Conservation (phyloP, 2,888 invertebrate genomes). For the Uloborus plumipes region DNA sequence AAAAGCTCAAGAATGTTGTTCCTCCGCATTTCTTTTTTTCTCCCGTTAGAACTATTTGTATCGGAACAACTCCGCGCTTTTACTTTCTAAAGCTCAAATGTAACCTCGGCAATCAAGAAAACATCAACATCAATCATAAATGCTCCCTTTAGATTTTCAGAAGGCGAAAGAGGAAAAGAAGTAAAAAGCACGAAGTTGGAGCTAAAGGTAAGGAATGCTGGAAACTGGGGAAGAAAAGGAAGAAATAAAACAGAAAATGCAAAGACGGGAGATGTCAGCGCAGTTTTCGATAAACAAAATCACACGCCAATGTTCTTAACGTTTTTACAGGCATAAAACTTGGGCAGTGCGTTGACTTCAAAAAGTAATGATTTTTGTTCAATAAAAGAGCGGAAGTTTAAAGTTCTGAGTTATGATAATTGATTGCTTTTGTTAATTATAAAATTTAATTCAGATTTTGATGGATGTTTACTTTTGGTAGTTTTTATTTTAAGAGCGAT, state of each 20-base stretch:
- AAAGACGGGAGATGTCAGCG: slow-evolving; percentile 42
- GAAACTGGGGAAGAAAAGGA: slow-evolving; percentile 14
- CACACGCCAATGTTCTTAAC: too few species aligned
- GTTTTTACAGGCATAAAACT: too few species aligned
- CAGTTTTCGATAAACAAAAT: slow-evolving; percentile 10
- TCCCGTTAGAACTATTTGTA: background rate
- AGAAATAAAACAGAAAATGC: slow-evolving; percentile 13
- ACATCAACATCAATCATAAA: slow-evolving; percentile 53
- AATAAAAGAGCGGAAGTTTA: too few species aligned
- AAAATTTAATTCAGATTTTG: too few species aligned
- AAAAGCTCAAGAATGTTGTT: too few species aligned
- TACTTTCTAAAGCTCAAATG: background rate
- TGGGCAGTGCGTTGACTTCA: too few species aligned
- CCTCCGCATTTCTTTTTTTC: background rate
- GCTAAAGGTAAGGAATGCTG: slow-evolving; percentile 42
- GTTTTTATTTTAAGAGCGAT: too few species aligned
- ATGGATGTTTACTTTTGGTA: too few species aligned
- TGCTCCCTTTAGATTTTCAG: slow-evolving; percentile 25
- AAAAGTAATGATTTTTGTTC: too few species aligned
- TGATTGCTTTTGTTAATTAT: too few species aligned
- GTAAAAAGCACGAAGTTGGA: background rate
- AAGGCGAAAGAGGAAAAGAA: background rate
- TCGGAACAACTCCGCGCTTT: background rate
- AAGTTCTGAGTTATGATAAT: too few species aligned
- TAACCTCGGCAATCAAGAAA: slow-evolving; percentile 41